Base-by-base conservation (phyloP, 92 coral and sea anemone species). In the Galaxea fascicularis region DNA sequence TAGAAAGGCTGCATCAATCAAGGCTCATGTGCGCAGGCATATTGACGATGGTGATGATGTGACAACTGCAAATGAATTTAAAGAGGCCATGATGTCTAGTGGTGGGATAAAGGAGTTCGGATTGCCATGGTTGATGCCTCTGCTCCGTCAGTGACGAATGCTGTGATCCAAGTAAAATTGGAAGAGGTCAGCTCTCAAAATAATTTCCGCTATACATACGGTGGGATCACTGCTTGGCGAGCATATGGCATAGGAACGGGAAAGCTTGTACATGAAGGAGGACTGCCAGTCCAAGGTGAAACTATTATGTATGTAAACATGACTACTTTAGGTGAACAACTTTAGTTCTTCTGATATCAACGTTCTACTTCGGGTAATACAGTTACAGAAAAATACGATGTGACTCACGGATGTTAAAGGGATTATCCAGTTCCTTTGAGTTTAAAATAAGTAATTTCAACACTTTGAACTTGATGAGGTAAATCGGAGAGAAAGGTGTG, bases 1-100 rank as follows among this genome's bases (percentile, higher is more conserved):
- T n/a, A n/a, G n/a, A n/a, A n/a, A 67, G 82, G 53, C 89, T 16
- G 89, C 85, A 46, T 31, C 90, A 18, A 71, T 82, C 45, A 80
- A 87, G 54, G 79, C 73, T 24, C 87, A 87, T 53, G 79, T 86
- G 7, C 39, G 82, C 15, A 59, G 87, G 64, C 30, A 73, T 52
- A 87, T 87, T n/a, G 74, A 80, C 63, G 90, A 87, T 59, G 83
- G 83, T 9, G 63, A 87, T 44, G 90, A 87, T 25, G 90, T 87
- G 47, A 63, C 58, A 15, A 79, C 39, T 52, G 86, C 86, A 0
- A 56, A 53, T 8, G 75, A 87, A 8, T 71, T 87, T 41, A 35
- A 52, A 20, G 71, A 66, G 28, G 90, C 90, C 45, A 80, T 80
- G 39, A 21, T 80, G 8, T 87, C 86, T 45, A 67, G 28, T 69